phyloP scores from a whole-genome alignment of 2,113 vertebrate genomes.

The Callipepla californica region DNA sequence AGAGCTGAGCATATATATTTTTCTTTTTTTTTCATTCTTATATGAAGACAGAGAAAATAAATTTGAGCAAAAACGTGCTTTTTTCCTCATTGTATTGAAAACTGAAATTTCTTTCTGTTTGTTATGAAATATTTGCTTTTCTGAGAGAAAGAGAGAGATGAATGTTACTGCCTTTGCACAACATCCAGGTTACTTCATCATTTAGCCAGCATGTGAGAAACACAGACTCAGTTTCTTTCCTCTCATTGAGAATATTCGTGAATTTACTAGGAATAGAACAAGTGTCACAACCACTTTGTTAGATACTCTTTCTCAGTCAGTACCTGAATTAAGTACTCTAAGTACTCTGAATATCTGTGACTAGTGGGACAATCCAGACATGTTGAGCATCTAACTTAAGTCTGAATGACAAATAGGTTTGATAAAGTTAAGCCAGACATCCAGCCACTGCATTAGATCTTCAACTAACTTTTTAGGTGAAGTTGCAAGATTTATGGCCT shows the following conservation, averaged over 20 bases:
- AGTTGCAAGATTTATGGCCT: background rate
- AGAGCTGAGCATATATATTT: background rate
- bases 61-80: background rate
- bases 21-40: background rate
- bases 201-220: slow-evolving; percentile 15
- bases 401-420: background rate
- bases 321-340: background rate
- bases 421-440: background rate
- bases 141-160: background rate
- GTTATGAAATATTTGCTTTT: slow-evolving; percentile 41
- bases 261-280: slow-evolving; percentile 30
- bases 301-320: accelerated
- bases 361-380: background rate
- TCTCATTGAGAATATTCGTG: slow-evolving; percentile 1
- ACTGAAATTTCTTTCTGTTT: slow-evolving; percentile 4
- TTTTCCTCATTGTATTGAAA: slow-evolving; percentile 1
- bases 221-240: background rate
- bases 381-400: background rate
- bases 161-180: slow-evolving; percentile 36
- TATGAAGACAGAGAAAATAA: background rate
- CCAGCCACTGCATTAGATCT: background rate
- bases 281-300: background rate
- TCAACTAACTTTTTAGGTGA: slow-evolving; percentile 1
- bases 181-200: slow-evolving; percentile 9
- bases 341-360: background rate